These are phyloP conservation scores for Nesoenas mayeri DNA, from an alignment of 2,113 vertebrate species.

Conservation along the genomic window DNA sequence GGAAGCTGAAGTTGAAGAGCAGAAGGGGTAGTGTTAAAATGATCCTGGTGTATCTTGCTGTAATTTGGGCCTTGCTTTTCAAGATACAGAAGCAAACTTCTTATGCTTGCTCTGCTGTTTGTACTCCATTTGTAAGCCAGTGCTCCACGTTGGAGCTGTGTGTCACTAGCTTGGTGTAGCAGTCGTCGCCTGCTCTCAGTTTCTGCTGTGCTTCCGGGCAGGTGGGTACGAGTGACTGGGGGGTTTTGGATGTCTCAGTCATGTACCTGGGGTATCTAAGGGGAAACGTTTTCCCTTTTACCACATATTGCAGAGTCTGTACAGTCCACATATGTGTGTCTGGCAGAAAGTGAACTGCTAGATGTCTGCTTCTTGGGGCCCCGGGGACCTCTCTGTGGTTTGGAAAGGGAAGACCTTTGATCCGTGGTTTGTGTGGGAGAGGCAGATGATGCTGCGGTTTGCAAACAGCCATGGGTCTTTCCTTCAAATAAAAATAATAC, in stretches of 20 bases:
- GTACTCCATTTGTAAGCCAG: background rate
- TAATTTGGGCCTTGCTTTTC: background rate
- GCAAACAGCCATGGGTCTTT: background rate
- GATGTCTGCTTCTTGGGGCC: background rate
- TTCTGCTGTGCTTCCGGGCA: background rate
- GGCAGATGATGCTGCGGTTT: slow-evolving; percentile 39
- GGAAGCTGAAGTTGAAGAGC: background rate
- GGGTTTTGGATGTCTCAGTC: background rate
- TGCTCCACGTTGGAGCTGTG: accelerated
- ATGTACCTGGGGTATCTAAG: background rate
- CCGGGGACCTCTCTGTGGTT: slow-evolving; percentile 33
- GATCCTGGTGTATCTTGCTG: background rate
- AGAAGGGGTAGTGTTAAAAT: background rate
- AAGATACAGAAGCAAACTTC: background rate
- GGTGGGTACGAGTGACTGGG: background rate
- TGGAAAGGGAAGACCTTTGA: slow-evolving; percentile 25
- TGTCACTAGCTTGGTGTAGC: background rate
- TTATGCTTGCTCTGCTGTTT: background rate
- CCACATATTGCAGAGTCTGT: background rate
- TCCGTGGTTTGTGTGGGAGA: slow-evolving; percentile 60
- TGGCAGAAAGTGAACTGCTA: background rate
- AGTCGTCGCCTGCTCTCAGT: background rate
- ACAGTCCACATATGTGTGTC: background rate
- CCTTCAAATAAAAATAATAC: background rate
- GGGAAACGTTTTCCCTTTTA: background rate